Conservation (phyloP, 2,888 invertebrate species). For the Spilarctia lutea region DNA sequence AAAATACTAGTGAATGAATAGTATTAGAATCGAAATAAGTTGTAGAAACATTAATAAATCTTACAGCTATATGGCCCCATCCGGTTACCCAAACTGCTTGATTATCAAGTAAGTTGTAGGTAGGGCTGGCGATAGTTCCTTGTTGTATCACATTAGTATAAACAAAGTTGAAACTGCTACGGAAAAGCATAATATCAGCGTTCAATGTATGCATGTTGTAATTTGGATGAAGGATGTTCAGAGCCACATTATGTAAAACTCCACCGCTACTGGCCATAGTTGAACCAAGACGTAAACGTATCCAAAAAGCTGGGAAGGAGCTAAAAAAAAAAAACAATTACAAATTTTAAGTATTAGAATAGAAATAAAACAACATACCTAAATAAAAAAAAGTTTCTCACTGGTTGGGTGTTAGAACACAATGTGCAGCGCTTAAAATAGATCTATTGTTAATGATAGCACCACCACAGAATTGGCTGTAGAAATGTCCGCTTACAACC, state of each 20-base stretch:
- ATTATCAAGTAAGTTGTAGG: slow-evolving; percentile 36
- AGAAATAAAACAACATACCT: not conserved
- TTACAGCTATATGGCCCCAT: slow-evolving; percentile 14
- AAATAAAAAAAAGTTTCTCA: slow-evolving; percentile 35
- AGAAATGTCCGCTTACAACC: not conserved
- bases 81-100: slow-evolving; percentile 5
- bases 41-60: not conserved
- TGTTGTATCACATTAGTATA: slow-evolving; percentile 31
- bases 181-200: not conserved
- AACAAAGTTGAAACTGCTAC: slow-evolving; percentile 18
- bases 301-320: not conserved
- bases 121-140: slow-evolving; percentile 55
- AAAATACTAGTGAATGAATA: no score
- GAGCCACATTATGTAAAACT: not conserved
- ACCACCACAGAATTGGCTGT: not conserved
- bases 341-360: slow-evolving; percentile 12
- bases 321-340: not conserved
- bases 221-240: not conserved
- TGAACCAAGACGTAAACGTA: slow-evolving; percentile 50
- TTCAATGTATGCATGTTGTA: slow-evolving; percentile 8
- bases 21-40: not conserved
- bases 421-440: not conserved
- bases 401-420: slow-evolving; percentile 16
- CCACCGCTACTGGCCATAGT: slow-evolving; percentile 55
- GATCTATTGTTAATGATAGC: not conserved